Evolutionary conservation across 2,888 invertebrate genomes (phyloP).

Genomic region (Rhopalosiphum nymphaeae): DNA sequence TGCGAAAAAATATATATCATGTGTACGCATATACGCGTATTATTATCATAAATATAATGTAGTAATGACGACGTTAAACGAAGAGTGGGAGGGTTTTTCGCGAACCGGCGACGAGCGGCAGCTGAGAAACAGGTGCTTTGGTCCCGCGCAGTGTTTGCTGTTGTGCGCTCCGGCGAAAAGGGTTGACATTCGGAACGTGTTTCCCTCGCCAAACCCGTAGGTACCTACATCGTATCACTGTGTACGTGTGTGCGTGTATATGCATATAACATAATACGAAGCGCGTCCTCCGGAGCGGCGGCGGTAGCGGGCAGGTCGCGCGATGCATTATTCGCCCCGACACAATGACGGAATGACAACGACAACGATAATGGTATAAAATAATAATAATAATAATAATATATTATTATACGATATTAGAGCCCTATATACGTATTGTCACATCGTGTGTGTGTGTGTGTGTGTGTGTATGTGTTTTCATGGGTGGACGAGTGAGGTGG

Average conservation of each 20-base stretch:
- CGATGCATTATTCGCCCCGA: neutral
- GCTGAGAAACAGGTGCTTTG: slow-evolving; percentile 51
- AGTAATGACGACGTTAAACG: neutral
- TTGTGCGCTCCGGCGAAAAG: slow-evolving; percentile 8
- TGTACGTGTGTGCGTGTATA: neutral
- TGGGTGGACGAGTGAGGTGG: neutral
- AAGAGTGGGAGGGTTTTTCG: neutral
- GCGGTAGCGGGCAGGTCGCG: neutral
- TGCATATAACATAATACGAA: neutral
- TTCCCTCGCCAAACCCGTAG: neutral
- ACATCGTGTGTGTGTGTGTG: neutral
- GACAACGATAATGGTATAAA: neutral
- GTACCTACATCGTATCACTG: neutral
- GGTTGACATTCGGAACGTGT: slow-evolving; percentile 28
- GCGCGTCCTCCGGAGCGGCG: neutral
- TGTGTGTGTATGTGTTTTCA: neutral
- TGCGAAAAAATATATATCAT: neutral
- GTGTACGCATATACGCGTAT: neutral
- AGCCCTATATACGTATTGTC: neutral
- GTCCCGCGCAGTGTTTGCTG: neutral
- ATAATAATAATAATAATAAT: neutral
- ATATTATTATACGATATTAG: neutral
- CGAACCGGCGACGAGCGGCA: slow-evolving; percentile 4
- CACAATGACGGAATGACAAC: slow-evolving; percentile 34
- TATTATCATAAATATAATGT: neutral